Evolutionary conservation across 2,113 vertebrate genomes (phyloP), one percentile per base, ranked within the genome.

Genomic region (Alectura lathami): DNA sequence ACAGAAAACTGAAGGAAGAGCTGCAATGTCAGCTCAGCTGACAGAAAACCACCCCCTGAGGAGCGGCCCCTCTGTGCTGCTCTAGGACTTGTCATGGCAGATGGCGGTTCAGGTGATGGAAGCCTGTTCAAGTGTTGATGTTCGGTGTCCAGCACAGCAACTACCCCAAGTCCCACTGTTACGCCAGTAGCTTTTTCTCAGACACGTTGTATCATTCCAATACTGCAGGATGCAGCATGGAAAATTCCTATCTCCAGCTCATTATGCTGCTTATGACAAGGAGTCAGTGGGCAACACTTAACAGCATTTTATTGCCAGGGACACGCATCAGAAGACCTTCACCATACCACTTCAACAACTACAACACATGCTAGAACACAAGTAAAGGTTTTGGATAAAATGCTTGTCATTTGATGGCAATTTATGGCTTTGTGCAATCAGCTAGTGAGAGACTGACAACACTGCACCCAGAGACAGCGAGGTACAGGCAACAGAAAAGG

Each of bases 41-140:
- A 84, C 32, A 38, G 24, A 40, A 62, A 38, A 27, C 26, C 36
- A 38, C 24, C 60, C 36, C 8, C 15, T 62, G 59, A 62, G 59
- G 24, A 62, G 24, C 15, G 38, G 23, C 34, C 34, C 34, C 15
- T 26, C 59, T 62, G 34, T 24, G 24, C 15, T 27, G n/a, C 36
- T 26, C 15, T 7, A 11, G 59, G n/a, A 59, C 21, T 8, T n/a
- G 26, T 24, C 63, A 63, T 3, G 22, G 45, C 64, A 62, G 21
- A 84, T 15, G 29, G n/a, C 63, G 70, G 29, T 45, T 63, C 77
- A 91, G 47, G 36, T 22, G 77, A 69, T 78, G 51, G 64, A 91
- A 96, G 84, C 80, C n/a, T 57, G 15, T 59, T 88, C 9, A 77
- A 77, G 86, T 91, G 86, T 74, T 91, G 86, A 81, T 78, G 81